A percentile compares a stretch with the other conserved stretches of the same genome.
These are phyloP conservation scores for Dryomyza anilis DNA, from an alignment of 2,888 invertebrate species.

Conservation along the genomic window DNA sequence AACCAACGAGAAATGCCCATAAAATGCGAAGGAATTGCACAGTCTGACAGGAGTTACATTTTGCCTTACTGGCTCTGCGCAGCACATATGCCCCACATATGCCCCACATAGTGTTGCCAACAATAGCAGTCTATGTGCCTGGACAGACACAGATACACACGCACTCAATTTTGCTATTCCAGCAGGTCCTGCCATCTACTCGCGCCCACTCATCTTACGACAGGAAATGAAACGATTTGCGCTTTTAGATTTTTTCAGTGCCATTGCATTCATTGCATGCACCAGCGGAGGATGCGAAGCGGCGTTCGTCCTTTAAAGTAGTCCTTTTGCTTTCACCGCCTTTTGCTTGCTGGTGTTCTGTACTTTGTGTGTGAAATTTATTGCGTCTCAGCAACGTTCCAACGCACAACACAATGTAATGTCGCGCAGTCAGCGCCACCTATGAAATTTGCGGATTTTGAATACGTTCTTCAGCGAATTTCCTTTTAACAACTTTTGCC, in stretches of 20 bases:
- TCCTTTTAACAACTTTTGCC: conserved; percentile 13
- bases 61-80: too few relatives aligned
- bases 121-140: not conserved
- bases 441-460: not conserved
- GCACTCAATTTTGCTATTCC: not conserved
- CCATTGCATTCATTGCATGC: too few relatives aligned
- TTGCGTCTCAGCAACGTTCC: not conserved
- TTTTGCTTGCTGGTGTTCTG: not conserved
- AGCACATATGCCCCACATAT: too few relatives aligned
- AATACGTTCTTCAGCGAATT: not conserved
- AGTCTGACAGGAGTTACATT: too few relatives aligned
- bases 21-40: too few relatives aligned
- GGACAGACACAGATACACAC: not conserved
- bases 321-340: not conserved
- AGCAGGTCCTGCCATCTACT: too few relatives aligned
- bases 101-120: too few relatives aligned
- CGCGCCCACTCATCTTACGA: too few relatives aligned
- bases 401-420: not conserved
- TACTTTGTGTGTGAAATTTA: too few relatives aligned
- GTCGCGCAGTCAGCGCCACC: not conserved
- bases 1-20: too few relatives aligned
- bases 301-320: not conserved
- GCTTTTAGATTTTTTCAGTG: not conserved
- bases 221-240: conserved; percentile 24
- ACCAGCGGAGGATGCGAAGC: too few relatives aligned